Evolutionary conservation across 2,888 invertebrate genomes (phyloP).

Genomic region (Lumbricus terrestris): DNA sequence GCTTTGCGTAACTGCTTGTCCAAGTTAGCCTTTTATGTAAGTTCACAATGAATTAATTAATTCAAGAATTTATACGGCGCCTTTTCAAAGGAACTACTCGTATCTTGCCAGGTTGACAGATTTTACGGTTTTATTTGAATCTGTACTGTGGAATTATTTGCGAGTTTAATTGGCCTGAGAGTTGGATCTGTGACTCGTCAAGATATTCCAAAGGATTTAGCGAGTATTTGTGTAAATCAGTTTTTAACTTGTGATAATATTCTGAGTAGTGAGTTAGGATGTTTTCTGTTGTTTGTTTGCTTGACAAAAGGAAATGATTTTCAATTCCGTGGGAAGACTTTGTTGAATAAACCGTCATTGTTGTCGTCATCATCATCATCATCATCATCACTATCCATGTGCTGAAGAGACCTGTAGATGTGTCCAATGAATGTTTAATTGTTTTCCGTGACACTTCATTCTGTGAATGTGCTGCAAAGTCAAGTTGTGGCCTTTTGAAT

Average conservation of each 20-base stretch:
- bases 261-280: not conserved
- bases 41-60: not conserved
- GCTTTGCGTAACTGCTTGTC: not conserved
- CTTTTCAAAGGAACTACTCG: too few relatives aligned
- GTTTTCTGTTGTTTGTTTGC: not conserved
- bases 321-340: not conserved
- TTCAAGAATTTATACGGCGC: too few relatives aligned
- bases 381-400: not conserved
- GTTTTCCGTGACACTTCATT: not conserved
- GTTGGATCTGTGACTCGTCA: not conserved
- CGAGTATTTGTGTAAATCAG: too few relatives aligned
- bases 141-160: not conserved
- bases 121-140: not conserved
- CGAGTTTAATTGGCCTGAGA: not conserved
- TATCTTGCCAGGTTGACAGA: too few relatives aligned
- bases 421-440: not conserved
- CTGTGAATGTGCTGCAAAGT: not conserved
- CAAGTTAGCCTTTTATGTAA: not conserved
- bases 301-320: not conserved
- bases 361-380: not conserved
- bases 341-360: not conserved
- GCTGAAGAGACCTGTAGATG: not conserved
- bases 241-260: not conserved
- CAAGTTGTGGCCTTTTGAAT: not conserved
- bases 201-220: conserved; percentile 3